Evolutionary conservation across 2,797 vertebrate species (phyloP).

Genomic region (Clarias platycephalus): DNA sequence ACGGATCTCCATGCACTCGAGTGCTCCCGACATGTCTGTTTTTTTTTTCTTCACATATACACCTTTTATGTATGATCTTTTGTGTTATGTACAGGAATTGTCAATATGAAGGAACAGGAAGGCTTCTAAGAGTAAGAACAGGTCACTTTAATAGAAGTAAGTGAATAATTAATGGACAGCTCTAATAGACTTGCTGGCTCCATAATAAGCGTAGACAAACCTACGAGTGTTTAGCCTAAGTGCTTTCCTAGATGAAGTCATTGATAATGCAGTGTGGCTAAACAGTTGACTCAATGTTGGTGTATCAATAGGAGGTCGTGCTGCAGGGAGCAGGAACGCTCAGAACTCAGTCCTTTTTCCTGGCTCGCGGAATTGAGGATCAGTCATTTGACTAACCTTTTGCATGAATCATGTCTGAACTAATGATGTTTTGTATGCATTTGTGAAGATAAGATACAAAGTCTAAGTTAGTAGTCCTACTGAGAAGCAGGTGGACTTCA

Average conservation of each 20-base stretch:
- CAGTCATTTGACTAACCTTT: background rate
- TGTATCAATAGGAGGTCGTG: background rate
- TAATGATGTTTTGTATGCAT: background rate
- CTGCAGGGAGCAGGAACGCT: background rate
- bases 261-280: constrained; percentile 53
- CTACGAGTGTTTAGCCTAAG: constrained; percentile 72
- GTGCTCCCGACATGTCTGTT: background rate
- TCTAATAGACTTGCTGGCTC: constrained; percentile 59
- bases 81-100: constrained; percentile 14
- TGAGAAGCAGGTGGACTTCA: constrained; percentile 68
- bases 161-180: constrained; percentile 62
- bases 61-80: background rate
- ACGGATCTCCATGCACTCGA: constrained; percentile 1
- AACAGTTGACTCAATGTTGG: constrained; percentile 33
- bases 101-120: constrained; percentile 6
- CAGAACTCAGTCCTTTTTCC: background rate
- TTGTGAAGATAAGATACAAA: background rate
- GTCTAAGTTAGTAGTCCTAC: background rate
- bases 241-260: constrained; percentile 70
- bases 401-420: background rate
- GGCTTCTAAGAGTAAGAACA: constrained; percentile 23
- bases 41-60: background rate
- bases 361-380: background rate
- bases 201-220: constrained; percentile 65
- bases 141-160: constrained; percentile 40